Conservation (phyloP, 2,888 invertebrate species). For the Poecilus cupreus region DNA sequence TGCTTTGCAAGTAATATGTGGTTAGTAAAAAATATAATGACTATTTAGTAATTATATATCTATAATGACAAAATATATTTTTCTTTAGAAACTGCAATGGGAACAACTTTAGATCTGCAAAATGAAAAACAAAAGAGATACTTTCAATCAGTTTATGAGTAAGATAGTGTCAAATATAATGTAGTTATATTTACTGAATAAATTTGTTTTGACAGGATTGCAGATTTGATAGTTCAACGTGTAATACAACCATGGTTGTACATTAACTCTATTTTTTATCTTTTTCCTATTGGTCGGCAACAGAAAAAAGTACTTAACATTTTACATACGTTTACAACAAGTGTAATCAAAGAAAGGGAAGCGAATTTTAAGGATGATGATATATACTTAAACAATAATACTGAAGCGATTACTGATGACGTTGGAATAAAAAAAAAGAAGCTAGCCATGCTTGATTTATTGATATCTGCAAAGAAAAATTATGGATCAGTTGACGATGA, state of each 20-base stretch:
- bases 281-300: conserved; percentile 73
- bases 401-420: no score
- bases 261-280: conserved; percentile 75
- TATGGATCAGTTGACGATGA: conserved; percentile 73
- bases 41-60: background rate
- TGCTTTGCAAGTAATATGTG: conserved; percentile 81
- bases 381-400: conserved; percentile 26
- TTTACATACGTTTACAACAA: conserved; percentile 52
- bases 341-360: conserved; percentile 59
- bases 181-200: no score
- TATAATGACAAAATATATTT: background rate
- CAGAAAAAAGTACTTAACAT: conserved; percentile 71
- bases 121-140: conserved; percentile 73
- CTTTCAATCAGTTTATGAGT: conserved; percentile 74
- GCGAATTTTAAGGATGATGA: conserved; percentile 13
- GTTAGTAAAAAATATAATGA: conserved; percentile 70
- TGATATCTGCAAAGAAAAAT: conserved; percentile 74
- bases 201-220: background rate
- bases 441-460: conserved; percentile 76
- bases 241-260: conserved; percentile 65
- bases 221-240: background rate
- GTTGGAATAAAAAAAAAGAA: conserved; percentile 70
- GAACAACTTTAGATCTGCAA: conserved; percentile 76
- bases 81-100: conserved; percentile 80
- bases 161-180: background rate